Conservation (phyloP, 2,797 vertebrate genomes). For the Liparis tanakae region DNA sequence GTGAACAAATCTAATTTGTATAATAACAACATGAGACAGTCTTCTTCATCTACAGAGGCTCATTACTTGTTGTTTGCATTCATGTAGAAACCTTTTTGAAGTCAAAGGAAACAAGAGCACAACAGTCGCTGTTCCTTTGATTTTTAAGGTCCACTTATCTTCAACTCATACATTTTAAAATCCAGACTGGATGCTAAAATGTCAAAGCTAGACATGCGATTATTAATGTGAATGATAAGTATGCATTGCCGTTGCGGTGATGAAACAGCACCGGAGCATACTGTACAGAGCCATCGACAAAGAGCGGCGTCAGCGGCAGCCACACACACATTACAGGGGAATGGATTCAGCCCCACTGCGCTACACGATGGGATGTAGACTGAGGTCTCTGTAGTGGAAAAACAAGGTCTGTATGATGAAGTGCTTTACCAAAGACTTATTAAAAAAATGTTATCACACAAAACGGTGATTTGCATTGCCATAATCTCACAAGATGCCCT, state of each 20-base stretch:
- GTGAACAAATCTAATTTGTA: constrained; percentile 69
- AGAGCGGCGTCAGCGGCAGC: constrained; percentile 32
- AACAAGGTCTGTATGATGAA: neutral
- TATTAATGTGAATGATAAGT: constrained; percentile 62
- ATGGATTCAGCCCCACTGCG: constrained; percentile 22
- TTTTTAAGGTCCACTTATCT: constrained; percentile 70
- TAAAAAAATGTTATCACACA: neutral
- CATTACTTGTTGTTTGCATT: constrained; percentile 68
- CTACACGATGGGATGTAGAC: constrained; percentile 18
- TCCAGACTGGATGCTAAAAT: constrained; percentile 54
- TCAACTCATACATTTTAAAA: constrained; percentile 73
- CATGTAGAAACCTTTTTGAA: constrained; percentile 76
- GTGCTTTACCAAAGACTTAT: neutral
- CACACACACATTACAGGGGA: constrained; percentile 6
- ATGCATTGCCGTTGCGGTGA: constrained; percentile 25
- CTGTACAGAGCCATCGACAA: constrained; percentile 39
- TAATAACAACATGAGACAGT: constrained; percentile 65
- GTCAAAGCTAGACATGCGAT: constrained; percentile 55
- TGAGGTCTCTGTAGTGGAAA: constrained; percentile 8
- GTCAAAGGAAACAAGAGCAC: constrained; percentile 62
- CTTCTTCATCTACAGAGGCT: constrained; percentile 66
- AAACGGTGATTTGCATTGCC: constrained; percentile 1
- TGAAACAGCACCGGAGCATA: constrained; percentile 24
- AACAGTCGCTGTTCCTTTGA: constrained; percentile 68
- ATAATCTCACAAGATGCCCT: constrained; percentile 2